Evolutionary conservation across 2,797 vertebrate species (phyloP).

Genomic region (Phataginus tricuspis): DNA sequence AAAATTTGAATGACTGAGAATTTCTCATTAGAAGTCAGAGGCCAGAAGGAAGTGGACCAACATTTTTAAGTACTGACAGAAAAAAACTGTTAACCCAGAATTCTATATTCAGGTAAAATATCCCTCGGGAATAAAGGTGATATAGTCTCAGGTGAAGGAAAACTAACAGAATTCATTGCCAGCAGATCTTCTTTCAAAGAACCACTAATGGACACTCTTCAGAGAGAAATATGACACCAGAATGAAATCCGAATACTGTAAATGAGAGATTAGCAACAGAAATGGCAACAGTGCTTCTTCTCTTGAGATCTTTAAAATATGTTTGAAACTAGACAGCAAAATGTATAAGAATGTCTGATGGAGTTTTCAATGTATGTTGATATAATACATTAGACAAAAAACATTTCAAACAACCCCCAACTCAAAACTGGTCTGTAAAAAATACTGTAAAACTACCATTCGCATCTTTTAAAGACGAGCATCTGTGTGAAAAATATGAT

Average conservation of each 20-base stretch:
- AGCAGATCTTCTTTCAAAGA: background rate
- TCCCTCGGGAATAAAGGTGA: background rate
- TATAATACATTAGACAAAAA: background rate
- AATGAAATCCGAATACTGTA: background rate
- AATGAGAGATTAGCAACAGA: background rate
- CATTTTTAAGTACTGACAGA: constrained; percentile 23
- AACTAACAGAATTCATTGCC: constrained; percentile 6
- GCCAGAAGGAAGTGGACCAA: background rate
- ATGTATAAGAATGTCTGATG: background rate
- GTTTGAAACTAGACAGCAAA: background rate
- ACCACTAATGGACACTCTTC: constrained; percentile 13
- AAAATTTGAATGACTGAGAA: background rate
- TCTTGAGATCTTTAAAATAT: background rate
- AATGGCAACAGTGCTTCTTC: background rate
- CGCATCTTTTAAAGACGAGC: background rate
- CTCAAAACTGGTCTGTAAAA: background rate
- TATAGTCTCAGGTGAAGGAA: background rate
- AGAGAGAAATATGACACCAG: background rate
- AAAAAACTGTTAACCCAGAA: background rate
- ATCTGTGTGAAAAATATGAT: constrained; percentile 24
- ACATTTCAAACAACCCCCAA: background rate
- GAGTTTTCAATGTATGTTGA: background rate
- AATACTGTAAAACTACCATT: background rate
- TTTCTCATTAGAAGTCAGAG: constrained; percentile 34
- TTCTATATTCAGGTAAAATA: background rate